Base-by-base conservation (phyloP, 2,888 invertebrate species). In the Vesta saturnalis region DNA sequence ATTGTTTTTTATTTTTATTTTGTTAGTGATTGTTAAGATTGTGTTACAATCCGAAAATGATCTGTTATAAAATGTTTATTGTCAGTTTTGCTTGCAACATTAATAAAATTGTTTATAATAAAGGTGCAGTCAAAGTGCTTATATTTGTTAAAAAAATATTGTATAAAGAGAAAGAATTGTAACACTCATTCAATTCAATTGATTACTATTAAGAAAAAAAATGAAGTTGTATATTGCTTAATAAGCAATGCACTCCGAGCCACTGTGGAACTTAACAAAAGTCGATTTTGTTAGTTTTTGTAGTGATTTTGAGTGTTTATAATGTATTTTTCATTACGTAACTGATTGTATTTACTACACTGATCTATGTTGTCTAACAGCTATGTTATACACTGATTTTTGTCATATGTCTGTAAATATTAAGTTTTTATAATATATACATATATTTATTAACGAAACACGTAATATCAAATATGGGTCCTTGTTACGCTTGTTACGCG, bases 391-490 rank as follows among this genome's bases (percentile, higher is more conserved):
- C 76, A 80, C 81, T 82, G 83, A 82, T 81, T 77, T 74, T 81
- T 80, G 80, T 76, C 78, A 80, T 77, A 73, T 80, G 78, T 80
- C 78, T 83, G 83, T 83, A 83, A 76, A 83, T 83, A 83, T 83
- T 83, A 81, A 82, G 83, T 83, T 83, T 83, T 83, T 83, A 83
- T 82, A 83, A 80, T 81, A 83, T 81, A 81, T 77, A 80, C 80
- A 80, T 68, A 71, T 83, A 83, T 82, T 82, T 83, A 83, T 82
- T 82, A 82, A 82, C 64, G 60, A 68, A 58, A 52, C 59, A 67
- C 63, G 58, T 67, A 67, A 72, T 72, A 70, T 72, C 67, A 73
- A 64, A 69, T 70, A 69, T 72, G 69, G 69, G 72, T 73, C 70
- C 67, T 72, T 72, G 72, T 73, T 73, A 73, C 73, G 71, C 67